Evolutionary conservation across 2,888 invertebrate genomes (phyloP).

Genomic region (Eremobia ochroleuca): DNA sequence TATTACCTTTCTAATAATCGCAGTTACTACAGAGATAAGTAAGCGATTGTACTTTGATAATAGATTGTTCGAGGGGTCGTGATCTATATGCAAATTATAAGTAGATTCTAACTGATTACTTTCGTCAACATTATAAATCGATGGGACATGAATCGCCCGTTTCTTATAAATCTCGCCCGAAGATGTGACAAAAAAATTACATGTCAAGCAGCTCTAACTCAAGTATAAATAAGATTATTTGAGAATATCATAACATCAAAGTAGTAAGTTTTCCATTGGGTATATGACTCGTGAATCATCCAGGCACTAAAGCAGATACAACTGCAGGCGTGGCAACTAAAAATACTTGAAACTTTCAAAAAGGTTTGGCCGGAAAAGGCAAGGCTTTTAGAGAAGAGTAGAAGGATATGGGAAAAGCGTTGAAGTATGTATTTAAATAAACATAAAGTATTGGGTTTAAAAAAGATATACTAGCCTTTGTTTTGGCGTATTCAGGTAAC

Average conservation of each 20-base stretch:
- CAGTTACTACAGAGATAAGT: slow-evolving; percentile 48
- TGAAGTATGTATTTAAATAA: slow-evolving; percentile 16
- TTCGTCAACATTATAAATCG: slow-evolving; percentile 58
- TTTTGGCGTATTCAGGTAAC: background rate
- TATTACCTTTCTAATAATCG: slow-evolving; percentile 65
- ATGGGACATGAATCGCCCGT: slow-evolving; percentile 41
- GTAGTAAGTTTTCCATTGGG: slow-evolving; percentile 23
- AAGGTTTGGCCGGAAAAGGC: slow-evolving; percentile 65
- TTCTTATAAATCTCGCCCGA: slow-evolving; percentile 43
- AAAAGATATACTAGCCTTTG: slow-evolving; percentile 9
- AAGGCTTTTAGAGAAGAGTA: slow-evolving; percentile 47
- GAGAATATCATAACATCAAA: slow-evolving; percentile 13
- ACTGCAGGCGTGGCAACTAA: slow-evolving; percentile 42
- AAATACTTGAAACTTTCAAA: slow-evolving; percentile 59
- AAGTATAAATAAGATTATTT: slow-evolving; percentile 40
- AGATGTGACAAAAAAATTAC: slow-evolving; percentile 36
- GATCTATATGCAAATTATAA: slow-evolving; percentile 51
- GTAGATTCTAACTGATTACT: slow-evolving; percentile 20
- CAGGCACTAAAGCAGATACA: slow-evolving; percentile 8
- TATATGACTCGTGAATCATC: slow-evolving; percentile 43
- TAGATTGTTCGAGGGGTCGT: slow-evolving; percentile 48
- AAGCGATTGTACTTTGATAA: slow-evolving; percentile 47
- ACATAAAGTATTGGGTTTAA: slow-evolving; percentile 3
- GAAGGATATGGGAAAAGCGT: slow-evolving; percentile 41
- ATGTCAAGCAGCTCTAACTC: slow-evolving; percentile 25